A percentile compares a stretch with the other conserved stretches of the same genome.
phyloP scores from a whole-genome alignment of 2,888 invertebrate species.

The Drosophila nr. medialis region DNA sequence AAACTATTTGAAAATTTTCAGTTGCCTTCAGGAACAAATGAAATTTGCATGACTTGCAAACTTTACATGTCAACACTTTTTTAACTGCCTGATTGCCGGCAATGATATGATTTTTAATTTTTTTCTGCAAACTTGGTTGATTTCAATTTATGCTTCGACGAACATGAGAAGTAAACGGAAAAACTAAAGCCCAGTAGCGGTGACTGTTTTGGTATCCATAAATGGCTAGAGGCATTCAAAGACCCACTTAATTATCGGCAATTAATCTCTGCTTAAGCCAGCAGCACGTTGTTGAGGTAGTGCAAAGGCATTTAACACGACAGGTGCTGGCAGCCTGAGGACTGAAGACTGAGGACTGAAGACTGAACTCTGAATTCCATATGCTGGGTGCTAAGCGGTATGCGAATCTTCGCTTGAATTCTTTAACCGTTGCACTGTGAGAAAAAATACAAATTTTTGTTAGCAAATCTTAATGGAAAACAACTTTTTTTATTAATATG shows the following conservation, averaged over 20 bases:
- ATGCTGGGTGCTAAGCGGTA: slow-evolving; percentile 32
- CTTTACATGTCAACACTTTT: background rate
- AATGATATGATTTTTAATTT: background rate
- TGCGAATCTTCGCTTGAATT: slow-evolving; percentile 25
- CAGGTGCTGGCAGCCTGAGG: slow-evolving; percentile 10
- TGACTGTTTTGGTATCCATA: slow-evolving; percentile 6
- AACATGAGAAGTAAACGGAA: slow-evolving; percentile 18
- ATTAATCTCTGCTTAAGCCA: slow-evolving; percentile 53
- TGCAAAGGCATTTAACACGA: slow-evolving; percentile 12
- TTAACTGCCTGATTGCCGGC: background rate
- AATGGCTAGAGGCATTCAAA: slow-evolving; percentile 35
- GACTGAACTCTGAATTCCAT: slow-evolving; percentile 1
- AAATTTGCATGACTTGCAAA: background rate
- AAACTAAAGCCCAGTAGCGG: slow-evolving; percentile 33
- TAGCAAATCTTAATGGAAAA: no score
- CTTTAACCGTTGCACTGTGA: background rate
- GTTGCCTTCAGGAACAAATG: background rate
- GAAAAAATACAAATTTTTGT: background rate
- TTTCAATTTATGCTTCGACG: slow-evolving; percentile 49
- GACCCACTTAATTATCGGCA: slow-evolving; percentile 60
- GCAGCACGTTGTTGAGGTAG: slow-evolving; percentile 7
- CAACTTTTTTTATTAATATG: background rate
- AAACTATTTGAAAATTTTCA: background rate
- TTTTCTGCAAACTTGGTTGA: background rate
- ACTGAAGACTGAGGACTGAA: background rate